Base-by-base conservation (phyloP, 2,888 invertebrate genomes). In the Phaonia tiefii region DNA sequence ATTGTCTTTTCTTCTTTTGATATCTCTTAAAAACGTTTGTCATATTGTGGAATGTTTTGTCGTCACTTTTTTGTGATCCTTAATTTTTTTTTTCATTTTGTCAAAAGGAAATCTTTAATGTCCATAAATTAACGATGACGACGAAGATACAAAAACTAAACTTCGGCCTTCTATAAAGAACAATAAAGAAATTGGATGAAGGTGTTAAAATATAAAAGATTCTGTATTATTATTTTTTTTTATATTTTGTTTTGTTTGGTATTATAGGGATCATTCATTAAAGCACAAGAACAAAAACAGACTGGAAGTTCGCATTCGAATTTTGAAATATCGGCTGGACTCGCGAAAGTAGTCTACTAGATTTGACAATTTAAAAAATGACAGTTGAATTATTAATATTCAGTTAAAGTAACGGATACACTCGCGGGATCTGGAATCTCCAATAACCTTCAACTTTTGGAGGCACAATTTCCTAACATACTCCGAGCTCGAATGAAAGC, bases 31-130 rank as follows among this genome's bases (percentile, higher is more conserved):
- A 77, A 80, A 80, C 86, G 86, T 87, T 87, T 86, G 89, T 88
- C 87, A 88, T 87, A 88, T 88, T 88, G 88, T 88, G 88, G 89
- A 88, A 88, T 88, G 87, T 89, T 88, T 88, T 88, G 88, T 89
- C 88, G 88, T 88, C 89, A 89, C 89, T 86, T 89, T 88, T 86
- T 83, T 63, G 22, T 56, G 25, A 4, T 56, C n/a, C 25, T 22
- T 75, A 72, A 51, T 73, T 25, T 71, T 58, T 2, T 25, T 58
- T 7, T 22, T 10, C 31, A n/a, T 1, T 11, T 42, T 46, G 15
- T 74, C 81, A 74, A 71, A 84, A 83, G 84, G 84, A 87, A 84
- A 86, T 87, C 85, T 85, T 86, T 86, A 86, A 87, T 88, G 89
- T 86, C 88, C 88, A 88, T 88, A 88, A 88, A 89, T 88, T 89